Evolutionary conservation across 2,113 vertebrate species (phyloP).

Genomic region (Lycaon pictus): DNA sequence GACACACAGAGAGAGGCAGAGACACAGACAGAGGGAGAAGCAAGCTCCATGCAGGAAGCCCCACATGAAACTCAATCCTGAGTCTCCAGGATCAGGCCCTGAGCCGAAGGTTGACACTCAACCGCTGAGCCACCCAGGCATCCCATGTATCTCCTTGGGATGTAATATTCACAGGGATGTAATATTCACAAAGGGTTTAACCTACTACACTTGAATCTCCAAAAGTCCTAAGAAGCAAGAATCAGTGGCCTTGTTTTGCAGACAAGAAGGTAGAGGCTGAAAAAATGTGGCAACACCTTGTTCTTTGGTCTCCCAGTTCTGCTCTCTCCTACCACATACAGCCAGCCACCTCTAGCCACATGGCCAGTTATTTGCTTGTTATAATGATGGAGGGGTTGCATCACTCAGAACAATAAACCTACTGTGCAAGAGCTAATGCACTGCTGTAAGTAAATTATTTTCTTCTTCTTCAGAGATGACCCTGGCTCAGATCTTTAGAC

Average conservation of each 20-base stretch:
- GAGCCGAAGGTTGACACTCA: too few species aligned
- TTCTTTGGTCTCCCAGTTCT: background rate
- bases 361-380: background rate
- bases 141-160: background rate
- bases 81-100: too few species aligned
- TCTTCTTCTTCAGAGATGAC: slow-evolving; percentile 22
- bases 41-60: too few species aligned
- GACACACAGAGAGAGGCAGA: too few species aligned
- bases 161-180: background rate
- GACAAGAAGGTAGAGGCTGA: background rate
- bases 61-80: too few species aligned
- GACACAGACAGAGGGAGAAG: too few species aligned
- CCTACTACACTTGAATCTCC: background rate
- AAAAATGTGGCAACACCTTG: background rate
- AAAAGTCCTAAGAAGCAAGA: background rate
- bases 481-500: slow-evolving; percentile 19
- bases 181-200: background rate
- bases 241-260: background rate
- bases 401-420: background rate
- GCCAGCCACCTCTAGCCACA: background rate
- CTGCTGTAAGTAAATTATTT: background rate
- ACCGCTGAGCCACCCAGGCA: too few species aligned
- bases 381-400: background rate
- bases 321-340: background rate
- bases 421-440: background rate